Conservation (phyloP, 2,888 invertebrate species). For the Phortica okadai region DNA sequence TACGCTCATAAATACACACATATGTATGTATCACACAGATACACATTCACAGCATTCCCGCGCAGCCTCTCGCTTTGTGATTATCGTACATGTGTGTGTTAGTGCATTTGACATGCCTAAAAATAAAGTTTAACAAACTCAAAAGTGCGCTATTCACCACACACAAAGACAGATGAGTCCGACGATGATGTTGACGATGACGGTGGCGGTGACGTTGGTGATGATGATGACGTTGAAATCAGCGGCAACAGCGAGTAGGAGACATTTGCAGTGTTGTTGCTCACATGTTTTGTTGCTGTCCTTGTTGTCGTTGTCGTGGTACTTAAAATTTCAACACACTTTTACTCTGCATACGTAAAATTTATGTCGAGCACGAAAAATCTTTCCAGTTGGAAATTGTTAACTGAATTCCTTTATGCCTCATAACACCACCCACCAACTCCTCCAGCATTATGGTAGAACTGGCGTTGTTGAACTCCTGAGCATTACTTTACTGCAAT, state of each 20-base stretch:
- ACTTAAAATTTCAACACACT: constrained; percentile 58
- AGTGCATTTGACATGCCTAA: constrained; percentile 44
- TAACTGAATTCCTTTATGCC: background rate
- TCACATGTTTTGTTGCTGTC: constrained; percentile 35
- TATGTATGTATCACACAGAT: background rate
- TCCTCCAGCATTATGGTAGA: background rate
- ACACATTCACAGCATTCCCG: background rate
- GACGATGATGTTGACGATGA: constrained; percentile 44
- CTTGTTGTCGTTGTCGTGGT: constrained; percentile 46
- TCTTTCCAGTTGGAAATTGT: constrained; percentile 23
- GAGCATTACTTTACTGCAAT: background rate
- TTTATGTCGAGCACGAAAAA: constrained; percentile 42
- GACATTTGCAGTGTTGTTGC: background rate
- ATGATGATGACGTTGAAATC: constrained; percentile 5
- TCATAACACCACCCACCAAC: no score
- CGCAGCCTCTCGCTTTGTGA: background rate
- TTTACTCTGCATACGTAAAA: constrained; percentile 50
- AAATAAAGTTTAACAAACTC: constrained; percentile 70
- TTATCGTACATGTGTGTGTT: background rate
- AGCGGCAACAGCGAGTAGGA: background rate
- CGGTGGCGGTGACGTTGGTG: constrained; percentile 40
- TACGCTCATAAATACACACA: background rate
- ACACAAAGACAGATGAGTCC: constrained; percentile 54
- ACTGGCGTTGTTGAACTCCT: background rate
- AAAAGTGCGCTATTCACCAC: constrained; percentile 63